These are phyloP conservation scores for Chelmon rostratus DNA, from an alignment of 2,797 vertebrate species.

Conservation along the genomic window DNA sequence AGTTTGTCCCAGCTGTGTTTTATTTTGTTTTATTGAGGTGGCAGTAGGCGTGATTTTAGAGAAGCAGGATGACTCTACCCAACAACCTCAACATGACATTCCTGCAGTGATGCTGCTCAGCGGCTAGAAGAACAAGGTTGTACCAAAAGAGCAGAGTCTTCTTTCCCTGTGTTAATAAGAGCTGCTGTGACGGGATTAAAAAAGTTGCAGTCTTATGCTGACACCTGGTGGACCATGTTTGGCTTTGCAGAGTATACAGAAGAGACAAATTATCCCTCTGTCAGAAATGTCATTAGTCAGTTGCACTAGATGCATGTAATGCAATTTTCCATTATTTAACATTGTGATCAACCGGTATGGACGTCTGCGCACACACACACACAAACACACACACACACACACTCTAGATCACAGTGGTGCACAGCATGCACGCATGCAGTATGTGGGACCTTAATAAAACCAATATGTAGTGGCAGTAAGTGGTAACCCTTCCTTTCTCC, in stretches of 20 bases:
- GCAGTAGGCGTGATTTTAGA: no score
- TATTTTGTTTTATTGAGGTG: not conserved
- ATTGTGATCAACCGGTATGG: no score
- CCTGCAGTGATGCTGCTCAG: not conserved
- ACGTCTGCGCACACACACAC: no score
- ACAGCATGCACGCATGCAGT: not conserved
- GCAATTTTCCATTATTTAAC: not conserved
- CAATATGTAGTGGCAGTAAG: not conserved
- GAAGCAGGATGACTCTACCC: no score
- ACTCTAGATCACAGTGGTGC: not conserved
- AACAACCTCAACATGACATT: not conserved
- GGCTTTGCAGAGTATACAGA: not conserved
- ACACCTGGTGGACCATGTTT: constrained; percentile 63
- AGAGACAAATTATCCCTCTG: not conserved
- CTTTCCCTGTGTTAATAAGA: not conserved
- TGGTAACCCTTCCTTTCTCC: not conserved
- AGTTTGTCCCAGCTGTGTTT: not conserved
- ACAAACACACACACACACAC: no score
- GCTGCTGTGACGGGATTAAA: not conserved
- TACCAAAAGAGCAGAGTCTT: no score
- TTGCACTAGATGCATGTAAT: not conserved
- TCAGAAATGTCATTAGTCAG: not conserved
- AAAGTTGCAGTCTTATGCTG: constrained; percentile 34
- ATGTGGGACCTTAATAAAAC: not conserved
- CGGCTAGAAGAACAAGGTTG: not conserved